phyloP scores from a whole-genome alignment of 2,888 invertebrate genomes.

The Peribatodes rhomboidaria region DNA sequence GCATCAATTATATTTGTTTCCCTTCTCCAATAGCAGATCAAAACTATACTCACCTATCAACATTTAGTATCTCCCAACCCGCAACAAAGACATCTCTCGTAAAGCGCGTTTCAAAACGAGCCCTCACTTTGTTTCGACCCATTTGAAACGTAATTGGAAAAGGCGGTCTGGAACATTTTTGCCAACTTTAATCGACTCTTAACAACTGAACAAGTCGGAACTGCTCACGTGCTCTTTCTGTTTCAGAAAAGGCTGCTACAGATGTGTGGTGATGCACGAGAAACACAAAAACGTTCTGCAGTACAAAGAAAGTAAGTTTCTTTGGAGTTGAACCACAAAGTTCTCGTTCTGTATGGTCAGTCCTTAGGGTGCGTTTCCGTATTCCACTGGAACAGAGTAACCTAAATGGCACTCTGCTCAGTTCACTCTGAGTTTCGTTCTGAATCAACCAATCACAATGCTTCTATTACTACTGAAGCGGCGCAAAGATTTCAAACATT shows the following conservation, averaged over 20 bases:
- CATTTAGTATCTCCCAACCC: background rate
- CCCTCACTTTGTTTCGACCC: conserved; percentile 21
- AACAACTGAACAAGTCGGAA: conserved; percentile 21
- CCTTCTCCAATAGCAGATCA: no score
- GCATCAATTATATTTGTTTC: no score
- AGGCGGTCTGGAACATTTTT: conserved; percentile 27
- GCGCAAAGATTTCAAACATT: no score
- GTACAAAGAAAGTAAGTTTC: conserved; percentile 98
- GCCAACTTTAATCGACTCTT: conserved; percentile 36
- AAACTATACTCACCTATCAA: background rate
- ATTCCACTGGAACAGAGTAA: no score
- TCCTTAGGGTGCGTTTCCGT: no score
- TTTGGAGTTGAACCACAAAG: background rate
- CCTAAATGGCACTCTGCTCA: no score
- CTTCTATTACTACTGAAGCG: no score
- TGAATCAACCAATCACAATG: no score
- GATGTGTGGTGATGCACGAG: conserved; percentile 98
- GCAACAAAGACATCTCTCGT: conserved; percentile 18
- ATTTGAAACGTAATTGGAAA: conserved; percentile 30
- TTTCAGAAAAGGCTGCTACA: conserved; percentile 96
- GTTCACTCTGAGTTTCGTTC: no score
- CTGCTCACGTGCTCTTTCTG: conserved; percentile 34
- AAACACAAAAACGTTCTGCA: conserved; percentile 97
- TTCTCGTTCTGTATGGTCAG: no score
- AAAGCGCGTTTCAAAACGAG: conserved; percentile 11